Evolutionary conservation across 2,888 invertebrate species (phyloP).

Genomic region (Schrankia costaestrigalis): DNA sequence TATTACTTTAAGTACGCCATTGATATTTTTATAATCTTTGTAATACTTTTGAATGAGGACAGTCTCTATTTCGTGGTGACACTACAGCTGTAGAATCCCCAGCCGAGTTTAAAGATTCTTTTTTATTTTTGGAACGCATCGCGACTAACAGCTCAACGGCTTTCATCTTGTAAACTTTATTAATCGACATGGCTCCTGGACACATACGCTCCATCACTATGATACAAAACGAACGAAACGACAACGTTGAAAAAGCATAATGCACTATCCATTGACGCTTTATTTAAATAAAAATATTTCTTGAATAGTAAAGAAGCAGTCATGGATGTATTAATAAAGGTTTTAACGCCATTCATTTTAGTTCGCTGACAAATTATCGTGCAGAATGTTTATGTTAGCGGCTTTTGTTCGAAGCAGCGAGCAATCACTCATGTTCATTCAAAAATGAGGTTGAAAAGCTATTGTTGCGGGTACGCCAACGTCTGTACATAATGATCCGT

Average conservation of each 20-base stretch:
- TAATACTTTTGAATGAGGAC: too few relatives aligned
- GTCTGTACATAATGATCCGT: conserved; percentile 50
- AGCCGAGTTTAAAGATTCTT: conserved; percentile 70
- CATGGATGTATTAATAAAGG: conserved; percentile 26
- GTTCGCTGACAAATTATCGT: conserved; percentile 46
- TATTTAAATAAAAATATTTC: background rate
- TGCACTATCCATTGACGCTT: conserved; percentile 32
- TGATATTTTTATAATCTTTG: too few relatives aligned
- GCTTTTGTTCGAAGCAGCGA: conserved; percentile 63
- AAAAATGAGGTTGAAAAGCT: conserved; percentile 62
- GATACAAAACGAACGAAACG: conserved; percentile 11
- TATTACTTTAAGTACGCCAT: too few relatives aligned
- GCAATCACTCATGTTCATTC: conserved; percentile 74
- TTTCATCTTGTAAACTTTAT: conserved; percentile 79
- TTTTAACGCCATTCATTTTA: conserved; percentile 19
- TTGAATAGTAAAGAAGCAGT: conserved; percentile 7
- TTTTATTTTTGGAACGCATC: conserved; percentile 75
- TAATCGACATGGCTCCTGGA: conserved; percentile 75
- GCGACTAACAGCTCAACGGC: conserved; percentile 68
- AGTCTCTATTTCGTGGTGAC: conserved; percentile 18
- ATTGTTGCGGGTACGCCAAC: conserved; percentile 57
- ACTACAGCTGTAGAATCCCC: conserved; percentile 59
- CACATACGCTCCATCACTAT: conserved; percentile 48
- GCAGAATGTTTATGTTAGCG: conserved; percentile 64
- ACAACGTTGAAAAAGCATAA: conserved; percentile 15